Base-by-base conservation (phyloP, 2,113 vertebrate species). In the Nothocercus nigrocapillus region DNA sequence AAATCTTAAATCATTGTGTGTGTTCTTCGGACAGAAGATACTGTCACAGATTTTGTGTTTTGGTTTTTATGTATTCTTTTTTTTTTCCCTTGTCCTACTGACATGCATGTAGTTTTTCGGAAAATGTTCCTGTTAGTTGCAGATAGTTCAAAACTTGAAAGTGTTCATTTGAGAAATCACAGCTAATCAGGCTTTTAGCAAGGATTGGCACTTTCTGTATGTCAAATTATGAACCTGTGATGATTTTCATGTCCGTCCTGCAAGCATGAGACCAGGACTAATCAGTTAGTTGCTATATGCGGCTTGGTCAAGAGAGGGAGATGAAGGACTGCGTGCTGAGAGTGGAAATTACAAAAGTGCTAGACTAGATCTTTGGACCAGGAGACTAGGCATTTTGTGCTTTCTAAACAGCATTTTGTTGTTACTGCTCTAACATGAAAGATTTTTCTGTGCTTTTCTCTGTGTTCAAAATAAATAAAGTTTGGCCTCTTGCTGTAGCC, bases 241-340 rank as follows among this genome's bases (percentile, higher is more conserved):
- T 28, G 34, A 13, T 51, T 78, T 59, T 30, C 38, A 20, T 2
- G 2, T 72, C 74, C 1, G 0, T 12, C 45, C 78, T 51, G 18
- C 9, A 54, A 67, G 40, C 3, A 0, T 32, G 34, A 69, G 40
- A n/a, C 22, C 25, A 7, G 11, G n/a, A 5, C 17, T 67, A 4
- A 7, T 7, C 28, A 22, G 61, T 62, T 19, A 47, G 32, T 32
- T 88, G 85, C 72, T 81, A 0, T 88, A 4, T 44, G 36, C 73
- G 28, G 9, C 22, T 91, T 78, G 73, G 85, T 68, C 93, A 40
- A 66, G 68, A 93, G 94, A 67, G 91, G 87, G 91, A 63, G 93
- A 5, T 82, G 18, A 66, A 93, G 78, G 11, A 56, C 72, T 77
- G 45, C 49, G 4, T 11, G 5, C 18, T 87, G 77, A 21, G 47